These are phyloP conservation scores for Manduca sexta DNA, from an alignment of 1,140 invertebrate species.

Conservation along the genomic window DNA sequence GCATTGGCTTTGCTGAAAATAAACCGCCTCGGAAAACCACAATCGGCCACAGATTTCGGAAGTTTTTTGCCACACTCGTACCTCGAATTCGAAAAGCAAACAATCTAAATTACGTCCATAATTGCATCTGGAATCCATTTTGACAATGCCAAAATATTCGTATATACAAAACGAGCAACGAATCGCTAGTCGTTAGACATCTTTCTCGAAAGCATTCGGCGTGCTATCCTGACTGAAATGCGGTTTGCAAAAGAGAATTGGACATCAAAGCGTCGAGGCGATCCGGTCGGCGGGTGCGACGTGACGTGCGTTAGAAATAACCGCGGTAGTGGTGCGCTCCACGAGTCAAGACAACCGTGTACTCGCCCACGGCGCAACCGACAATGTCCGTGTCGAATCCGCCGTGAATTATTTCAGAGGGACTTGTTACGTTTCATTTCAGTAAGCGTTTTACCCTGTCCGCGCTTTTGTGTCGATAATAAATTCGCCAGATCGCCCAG, in stretches of 20 bases:
- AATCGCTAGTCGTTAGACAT: conserved; percentile 31
- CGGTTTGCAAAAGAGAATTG: conserved; percentile 63
- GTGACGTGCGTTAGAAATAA: conserved; percentile 67
- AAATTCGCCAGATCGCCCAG: conserved; percentile 35
- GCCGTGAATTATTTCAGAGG: conserved; percentile 56
- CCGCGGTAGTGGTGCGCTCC: conserved; percentile 31
- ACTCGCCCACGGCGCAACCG: conserved; percentile 35
- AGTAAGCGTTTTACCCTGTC: conserved; percentile 31
- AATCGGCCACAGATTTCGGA: background rate
- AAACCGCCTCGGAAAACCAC: conserved; percentile 37
- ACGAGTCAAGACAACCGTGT: conserved; percentile 36
- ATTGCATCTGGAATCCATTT: conserved; percentile 4
- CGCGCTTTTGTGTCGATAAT: conserved; percentile 39
- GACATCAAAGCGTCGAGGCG: conserved; percentile 61
- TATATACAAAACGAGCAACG: conserved; percentile 18
- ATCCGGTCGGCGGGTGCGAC: conserved; percentile 44
- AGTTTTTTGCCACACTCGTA: too few species aligned
- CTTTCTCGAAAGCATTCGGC: conserved; percentile 62
- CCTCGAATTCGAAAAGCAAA: too few species aligned
- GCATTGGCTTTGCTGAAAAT: conserved; percentile 52
- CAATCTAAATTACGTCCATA: conserved; percentile 4
- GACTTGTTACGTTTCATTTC: conserved; percentile 49
- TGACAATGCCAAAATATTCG: conserved; percentile 4
- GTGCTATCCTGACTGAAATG: conserved; percentile 47
- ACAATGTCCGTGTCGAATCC: conserved; percentile 46